Evolutionary conservation across 1,140 invertebrate genomes (phyloP).

Genomic region (Mercenaria mercenaria): DNA sequence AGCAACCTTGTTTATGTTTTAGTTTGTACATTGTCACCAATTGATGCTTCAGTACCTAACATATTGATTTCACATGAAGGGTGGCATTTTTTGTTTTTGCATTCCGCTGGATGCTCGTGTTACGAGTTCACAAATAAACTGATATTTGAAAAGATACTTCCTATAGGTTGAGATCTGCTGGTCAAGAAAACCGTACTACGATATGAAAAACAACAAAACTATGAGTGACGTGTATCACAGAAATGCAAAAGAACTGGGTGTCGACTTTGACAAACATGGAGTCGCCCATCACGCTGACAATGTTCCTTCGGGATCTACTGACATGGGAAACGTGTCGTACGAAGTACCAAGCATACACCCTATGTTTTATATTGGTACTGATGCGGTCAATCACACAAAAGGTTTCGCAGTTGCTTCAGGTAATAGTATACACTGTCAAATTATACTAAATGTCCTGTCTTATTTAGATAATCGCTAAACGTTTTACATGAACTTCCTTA

Average conservation of each 20-base stretch:
- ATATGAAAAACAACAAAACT: conserved; percentile 33
- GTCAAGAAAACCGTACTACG: not conserved
- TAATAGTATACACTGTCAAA: no score
- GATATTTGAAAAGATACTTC: no score
- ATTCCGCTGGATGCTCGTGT: no score
- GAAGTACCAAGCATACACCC: conserved; percentile 83
- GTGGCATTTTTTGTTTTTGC: no score
- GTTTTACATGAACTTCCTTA: no score
- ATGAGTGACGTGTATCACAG: conserved; percentile 4
- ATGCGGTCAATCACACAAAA: conserved; percentile 76
- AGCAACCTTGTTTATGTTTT: no score
- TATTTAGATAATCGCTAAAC: no score
- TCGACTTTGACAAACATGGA: conserved; percentile 42
- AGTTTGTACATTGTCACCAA: no score
- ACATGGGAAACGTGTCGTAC: conserved; percentile 84
- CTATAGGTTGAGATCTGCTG: conserved; percentile 41
- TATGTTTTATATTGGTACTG: conserved; percentile 78
- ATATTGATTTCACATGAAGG: no score
- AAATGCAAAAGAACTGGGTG: not conserved
- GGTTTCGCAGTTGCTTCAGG: conserved; percentile 78
- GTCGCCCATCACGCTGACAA: not conserved
- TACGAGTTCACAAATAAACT: no score
- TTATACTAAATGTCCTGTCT: no score
- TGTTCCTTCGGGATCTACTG: conserved; percentile 67
- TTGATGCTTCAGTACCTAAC: no score